phyloP scores from a whole-genome alignment of 2,797 vertebrate genomes.

The Parauchenoglanis ngamensis region DNA sequence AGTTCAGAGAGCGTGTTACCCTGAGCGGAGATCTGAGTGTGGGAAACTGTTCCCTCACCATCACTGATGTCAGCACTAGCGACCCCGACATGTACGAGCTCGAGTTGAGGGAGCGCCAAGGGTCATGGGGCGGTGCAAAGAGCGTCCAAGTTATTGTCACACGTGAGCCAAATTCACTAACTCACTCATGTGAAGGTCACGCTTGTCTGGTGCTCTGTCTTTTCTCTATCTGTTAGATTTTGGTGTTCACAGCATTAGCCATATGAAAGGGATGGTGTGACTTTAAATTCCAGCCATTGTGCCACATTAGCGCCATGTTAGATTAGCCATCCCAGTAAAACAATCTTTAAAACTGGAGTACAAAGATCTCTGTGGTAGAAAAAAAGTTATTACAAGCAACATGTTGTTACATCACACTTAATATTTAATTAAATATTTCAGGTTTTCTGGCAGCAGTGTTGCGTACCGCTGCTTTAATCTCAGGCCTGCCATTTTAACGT shows the following conservation, averaged over 20 bases:
- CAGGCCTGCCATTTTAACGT: not conserved
- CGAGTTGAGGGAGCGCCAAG: constrained; percentile 65
- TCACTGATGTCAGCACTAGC: constrained; percentile 61
- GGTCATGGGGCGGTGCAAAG: constrained; percentile 63
- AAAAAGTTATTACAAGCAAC: not conserved
- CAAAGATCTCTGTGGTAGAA: not conserved
- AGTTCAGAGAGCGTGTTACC: constrained; percentile 66
- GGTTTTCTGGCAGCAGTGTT: not conserved
- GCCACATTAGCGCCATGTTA: not conserved
- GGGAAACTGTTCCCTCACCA: constrained; percentile 78
- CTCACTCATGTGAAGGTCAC: not conserved
- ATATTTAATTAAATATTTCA: not conserved
- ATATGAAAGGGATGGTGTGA: not conserved
- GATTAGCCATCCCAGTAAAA: too few relatives aligned
- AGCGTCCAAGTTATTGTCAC: constrained; percentile 64
- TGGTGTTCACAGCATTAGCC: not conserved
- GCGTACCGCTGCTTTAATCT: not conserved
- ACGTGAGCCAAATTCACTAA: constrained; percentile 62
- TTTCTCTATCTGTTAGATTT: not conserved
- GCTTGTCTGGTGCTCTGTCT: not conserved
- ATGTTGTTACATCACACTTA: not conserved
- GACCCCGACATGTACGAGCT: constrained; percentile 72
- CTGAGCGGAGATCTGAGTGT: constrained; percentile 63
- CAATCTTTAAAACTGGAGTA: too few relatives aligned
- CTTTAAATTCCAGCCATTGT: not conserved